Conservation (phyloP, 2,113 vertebrate species). For the Albula glossodonta region DNA sequence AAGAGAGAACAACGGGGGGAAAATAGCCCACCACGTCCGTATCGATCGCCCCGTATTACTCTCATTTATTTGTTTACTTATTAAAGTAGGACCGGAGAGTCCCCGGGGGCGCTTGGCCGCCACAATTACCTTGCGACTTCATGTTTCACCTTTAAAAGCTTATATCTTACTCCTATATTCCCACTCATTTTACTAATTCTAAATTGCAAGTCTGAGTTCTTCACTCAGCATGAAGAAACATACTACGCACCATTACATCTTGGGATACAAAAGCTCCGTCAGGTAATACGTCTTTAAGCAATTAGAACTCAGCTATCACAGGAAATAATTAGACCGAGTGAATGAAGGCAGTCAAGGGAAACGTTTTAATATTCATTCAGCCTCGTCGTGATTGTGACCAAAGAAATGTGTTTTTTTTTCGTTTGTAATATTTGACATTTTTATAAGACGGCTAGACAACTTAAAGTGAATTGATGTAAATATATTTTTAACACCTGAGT, state of each 20-base stretch:
- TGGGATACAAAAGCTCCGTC: not conserved
- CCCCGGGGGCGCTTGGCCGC: constrained; percentile 6
- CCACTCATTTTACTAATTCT: not conserved
- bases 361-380: not conserved
- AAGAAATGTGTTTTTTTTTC: not conserved
- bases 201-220: not conserved
- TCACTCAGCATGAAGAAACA: not conserved
- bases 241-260: not conserved
- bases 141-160: not conserved
- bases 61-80: constrained; percentile 52
- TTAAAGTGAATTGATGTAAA: not conserved
- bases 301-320: not conserved
- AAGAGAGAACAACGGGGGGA: constrained; percentile 54
- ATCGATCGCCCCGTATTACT: constrained; percentile 55
- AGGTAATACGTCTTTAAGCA: not conserved
- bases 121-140: constrained; percentile 19
- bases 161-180: not conserved
- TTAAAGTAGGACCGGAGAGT: constrained; percentile 36
- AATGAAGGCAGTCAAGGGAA: not conserved
- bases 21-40: constrained; percentile 48
- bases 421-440: not conserved
- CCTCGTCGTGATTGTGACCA: not conserved
- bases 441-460: not conserved
- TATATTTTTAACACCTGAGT: not conserved
- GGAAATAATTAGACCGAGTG: not conserved